These are phyloP conservation scores for Pelodiscus sinensis DNA, from an alignment of 2,113 vertebrate species.

Conservation along the genomic window DNA sequence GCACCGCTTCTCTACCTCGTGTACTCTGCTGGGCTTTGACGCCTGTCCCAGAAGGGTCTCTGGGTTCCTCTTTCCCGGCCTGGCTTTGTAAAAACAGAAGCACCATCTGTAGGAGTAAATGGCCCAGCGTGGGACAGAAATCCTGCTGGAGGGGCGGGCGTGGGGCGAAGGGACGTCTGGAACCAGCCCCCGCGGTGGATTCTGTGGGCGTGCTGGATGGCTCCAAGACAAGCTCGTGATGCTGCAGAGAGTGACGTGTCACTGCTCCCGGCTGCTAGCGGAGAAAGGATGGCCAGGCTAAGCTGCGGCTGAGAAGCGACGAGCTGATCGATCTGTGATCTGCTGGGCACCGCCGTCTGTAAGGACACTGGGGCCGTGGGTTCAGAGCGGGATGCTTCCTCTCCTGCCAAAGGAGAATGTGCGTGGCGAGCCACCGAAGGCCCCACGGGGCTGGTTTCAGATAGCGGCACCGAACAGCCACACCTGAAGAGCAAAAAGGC, in stretches of 20 bases:
- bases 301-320: background rate
- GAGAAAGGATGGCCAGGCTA: background rate
- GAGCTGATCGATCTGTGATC: background rate
- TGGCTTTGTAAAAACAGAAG: background rate
- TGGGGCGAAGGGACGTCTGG: background rate
- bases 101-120: background rate
- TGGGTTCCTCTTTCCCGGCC: background rate
- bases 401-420: background rate
- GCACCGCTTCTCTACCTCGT: background rate
- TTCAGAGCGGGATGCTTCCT: background rate
- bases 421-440: background rate
- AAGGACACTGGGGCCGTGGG: background rate
- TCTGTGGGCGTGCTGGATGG: background rate
- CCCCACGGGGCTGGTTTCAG: background rate
- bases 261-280: background rate
- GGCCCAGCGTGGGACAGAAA: background rate
- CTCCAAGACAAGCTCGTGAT: background rate
- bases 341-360: background rate
- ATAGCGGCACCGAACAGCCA: background rate
- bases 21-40: background rate
- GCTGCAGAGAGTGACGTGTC: background rate
- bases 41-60: background rate
- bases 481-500: background rate
- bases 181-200: background rate
- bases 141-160: background rate